These are phyloP conservation scores for Helicoverpa assulta DNA, from an alignment of 2,888 invertebrate genomes.

Conservation along the genomic window DNA sequence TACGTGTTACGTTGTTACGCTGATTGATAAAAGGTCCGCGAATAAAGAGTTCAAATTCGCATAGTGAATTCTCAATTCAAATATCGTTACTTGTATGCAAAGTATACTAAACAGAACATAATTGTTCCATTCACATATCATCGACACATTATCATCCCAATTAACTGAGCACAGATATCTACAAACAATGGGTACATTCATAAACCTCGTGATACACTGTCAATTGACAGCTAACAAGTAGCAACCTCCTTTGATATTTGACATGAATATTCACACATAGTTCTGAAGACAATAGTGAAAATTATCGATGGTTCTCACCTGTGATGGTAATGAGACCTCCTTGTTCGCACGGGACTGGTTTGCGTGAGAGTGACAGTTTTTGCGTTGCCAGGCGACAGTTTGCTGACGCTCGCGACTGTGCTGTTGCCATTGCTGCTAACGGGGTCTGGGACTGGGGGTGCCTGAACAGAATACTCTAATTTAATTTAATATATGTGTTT, in stretches of 20 bases:
- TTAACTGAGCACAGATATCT: constrained; percentile 52
- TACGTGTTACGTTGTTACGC: no score
- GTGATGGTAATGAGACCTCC: constrained; percentile 87
- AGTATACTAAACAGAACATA: constrained; percentile 17
- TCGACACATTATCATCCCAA: constrained; percentile 29
- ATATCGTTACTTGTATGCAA: not conserved
- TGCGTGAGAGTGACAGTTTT: constrained; percentile 85
- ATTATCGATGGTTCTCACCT: constrained; percentile 71
- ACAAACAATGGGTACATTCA: constrained; percentile 42
- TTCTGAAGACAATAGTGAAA: constrained; percentile 77
- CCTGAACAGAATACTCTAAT: constrained; percentile 62
- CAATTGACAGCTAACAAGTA: constrained; percentile 23
- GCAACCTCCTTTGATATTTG: constrained; percentile 16
- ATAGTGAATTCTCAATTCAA: not conserved
- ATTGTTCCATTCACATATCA: constrained; percentile 28
- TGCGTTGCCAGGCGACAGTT: constrained; percentile 84
- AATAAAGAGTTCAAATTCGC: not conserved
- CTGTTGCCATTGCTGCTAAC: constrained; percentile 87
- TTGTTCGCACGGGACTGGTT: constrained; percentile 87
- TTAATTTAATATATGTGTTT: not conserved
- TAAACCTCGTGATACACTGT: constrained; percentile 12
- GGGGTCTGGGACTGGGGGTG: constrained; percentile 78
- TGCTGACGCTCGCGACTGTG: constrained; percentile 82
- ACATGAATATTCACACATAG: constrained; percentile 48
- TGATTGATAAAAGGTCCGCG: no score